Evolutionary conservation across 2,797 vertebrate genomes (phyloP).

Genomic region (Pelobates cultripes): DNA sequence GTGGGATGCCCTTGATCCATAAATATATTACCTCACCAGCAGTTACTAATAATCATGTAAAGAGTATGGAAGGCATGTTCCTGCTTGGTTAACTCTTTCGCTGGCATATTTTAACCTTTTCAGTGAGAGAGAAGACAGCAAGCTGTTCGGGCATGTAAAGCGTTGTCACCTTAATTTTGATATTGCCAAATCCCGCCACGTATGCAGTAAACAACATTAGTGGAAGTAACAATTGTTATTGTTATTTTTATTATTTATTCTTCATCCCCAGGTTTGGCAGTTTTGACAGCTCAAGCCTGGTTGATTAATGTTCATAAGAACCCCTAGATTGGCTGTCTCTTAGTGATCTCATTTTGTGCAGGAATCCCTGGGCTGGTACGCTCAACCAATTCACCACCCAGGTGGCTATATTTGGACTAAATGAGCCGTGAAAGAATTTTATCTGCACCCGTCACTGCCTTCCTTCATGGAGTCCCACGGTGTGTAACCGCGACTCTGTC

Average conservation of each 20-base stretch:
- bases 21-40: conserved; percentile 21
- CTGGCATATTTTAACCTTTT: neutral
- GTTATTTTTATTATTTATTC: conserved; percentile 58
- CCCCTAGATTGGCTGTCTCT: conserved; percentile 84
- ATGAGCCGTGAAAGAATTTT: conserved; percentile 96
- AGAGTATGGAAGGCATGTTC: neutral
- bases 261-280: conserved; percentile 69
- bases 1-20: conserved; percentile 38
- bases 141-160: too few species aligned
- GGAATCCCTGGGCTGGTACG: conserved; percentile 82
- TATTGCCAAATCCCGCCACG: conserved; percentile 13
- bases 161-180: conserved; percentile 1
- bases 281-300: conserved; percentile 84
- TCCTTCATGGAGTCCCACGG: conserved; percentile 73
- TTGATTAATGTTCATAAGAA: conserved; percentile 88
- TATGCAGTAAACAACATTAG: conserved; percentile 47
- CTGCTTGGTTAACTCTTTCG: conserved; percentile 6
- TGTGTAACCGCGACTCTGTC: conserved; percentile 80
- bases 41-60: conserved; percentile 1
- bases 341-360: conserved; percentile 82
- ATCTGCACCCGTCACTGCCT: conserved; percentile 78
- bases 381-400: conserved; percentile 91
- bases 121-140: neutral
- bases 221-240: conserved; percentile 53
- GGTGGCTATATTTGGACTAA: conserved; percentile 95